Conservation (phyloP, 2,888 invertebrate species). For the Caenorhabditis drosophilae region DNA sequence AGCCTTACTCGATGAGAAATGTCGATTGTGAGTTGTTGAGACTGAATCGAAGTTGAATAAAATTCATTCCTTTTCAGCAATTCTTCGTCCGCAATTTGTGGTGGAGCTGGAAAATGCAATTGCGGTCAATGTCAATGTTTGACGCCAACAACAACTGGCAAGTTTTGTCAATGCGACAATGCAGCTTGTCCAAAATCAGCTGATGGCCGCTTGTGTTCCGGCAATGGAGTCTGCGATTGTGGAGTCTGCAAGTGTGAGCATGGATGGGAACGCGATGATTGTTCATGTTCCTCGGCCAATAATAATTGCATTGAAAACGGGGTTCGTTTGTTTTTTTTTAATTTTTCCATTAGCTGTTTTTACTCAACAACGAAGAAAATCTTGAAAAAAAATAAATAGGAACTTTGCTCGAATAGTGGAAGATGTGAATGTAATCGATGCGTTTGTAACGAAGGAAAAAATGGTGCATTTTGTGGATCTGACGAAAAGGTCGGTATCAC, state of each 20-base stretch:
- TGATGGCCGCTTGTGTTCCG: conserved; percentile 56
- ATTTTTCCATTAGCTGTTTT: too few relatives aligned
- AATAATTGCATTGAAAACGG: conserved; percentile 58
- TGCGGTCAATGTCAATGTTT: conserved; percentile 63
- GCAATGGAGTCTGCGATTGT: conserved; percentile 62
- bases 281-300: conserved; percentile 54
- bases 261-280: conserved; percentile 61
- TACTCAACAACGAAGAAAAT: too few relatives aligned
- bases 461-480: conserved; percentile 60
- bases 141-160: conserved; percentile 45
- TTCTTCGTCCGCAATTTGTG: conserved; percentile 49
- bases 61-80: conserved; percentile 22
- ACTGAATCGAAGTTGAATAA: background rate
- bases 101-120: conserved; percentile 54
- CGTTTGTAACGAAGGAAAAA: conserved; percentile 63
- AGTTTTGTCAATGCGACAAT: conserved; percentile 66
- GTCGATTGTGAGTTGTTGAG: conserved; percentile 50
- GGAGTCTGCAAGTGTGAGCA: conserved; percentile 62
- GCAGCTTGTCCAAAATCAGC: conserved; percentile 52
- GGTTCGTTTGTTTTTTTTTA: conserved; percentile 30
- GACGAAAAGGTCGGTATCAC: conserved; percentile 25
- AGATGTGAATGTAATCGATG: conserved; percentile 66
- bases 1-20: conserved; percentile 50
- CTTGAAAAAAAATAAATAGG: conserved; percentile 44
- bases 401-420: conserved; percentile 62